Base-by-base conservation (phyloP, 2,888 invertebrate genomes). In the Cylloceria caligata region DNA sequence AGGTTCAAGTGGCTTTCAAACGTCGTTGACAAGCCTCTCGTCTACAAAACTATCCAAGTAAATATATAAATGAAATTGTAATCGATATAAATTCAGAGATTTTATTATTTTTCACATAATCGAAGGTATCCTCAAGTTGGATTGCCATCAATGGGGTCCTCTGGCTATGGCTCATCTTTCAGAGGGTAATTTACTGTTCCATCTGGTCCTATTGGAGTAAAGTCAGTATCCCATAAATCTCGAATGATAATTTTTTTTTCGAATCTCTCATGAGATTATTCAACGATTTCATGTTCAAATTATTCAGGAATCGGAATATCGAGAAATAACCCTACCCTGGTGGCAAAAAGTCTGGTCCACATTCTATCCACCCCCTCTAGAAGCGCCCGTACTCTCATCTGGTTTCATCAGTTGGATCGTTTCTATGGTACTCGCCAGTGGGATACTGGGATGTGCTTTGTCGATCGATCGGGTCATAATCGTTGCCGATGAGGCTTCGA, bases 311-410 rank as follows among this genome's bases (percentile, higher is more conserved):
- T 79, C 87, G 3, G 89, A 91, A 62, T 82, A 88, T 67, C 88
- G 80, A n/a, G 87, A 88, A 21, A 84, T 88, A 6, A 45, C 81
- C 0, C 72, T 87, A 55, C 89, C 88, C 2, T 92, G 91, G 91
- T 92, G 91, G 91, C 88, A 90, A 75, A 87, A 85, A 65, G 90
- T 91, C 11, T 92, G 91, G 91, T 86, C 88, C 3, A 87, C 87
- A 2, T 91, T 90, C 72, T 89, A 90, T 74, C 90, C 91, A 5
- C 85, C 86, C 7, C 86, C 87, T 3, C 36, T 87, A 16, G 82
- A 87, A 49, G 87, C 89, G 0, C 89, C 90, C 0, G 62, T 88
- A 2, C 77, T 91, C 45, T 91, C 91, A 1, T 89, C 90, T 1
- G 87, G 86, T 83, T 89, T 92, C 30, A 88, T 92, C 57, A 91